Base-by-base conservation (phyloP, 2,888 invertebrate genomes). In the Latrodectus elegans region DNA sequence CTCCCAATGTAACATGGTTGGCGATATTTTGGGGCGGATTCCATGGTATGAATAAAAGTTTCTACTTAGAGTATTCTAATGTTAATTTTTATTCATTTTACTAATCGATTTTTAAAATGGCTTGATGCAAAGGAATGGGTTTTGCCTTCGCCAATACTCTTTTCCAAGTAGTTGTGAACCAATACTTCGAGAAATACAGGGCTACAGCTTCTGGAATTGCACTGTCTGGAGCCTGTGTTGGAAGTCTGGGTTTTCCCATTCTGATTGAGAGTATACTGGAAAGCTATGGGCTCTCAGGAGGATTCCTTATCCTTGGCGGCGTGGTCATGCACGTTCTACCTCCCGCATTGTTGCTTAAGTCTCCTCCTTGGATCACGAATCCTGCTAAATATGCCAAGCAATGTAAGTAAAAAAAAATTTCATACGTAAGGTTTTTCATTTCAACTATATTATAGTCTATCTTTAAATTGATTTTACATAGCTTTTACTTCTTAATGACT, bases 121-220 rank as follows among this genome's bases (percentile, higher is more conserved):
- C 49, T 64, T 72, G 12, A 14, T 49, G 10, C 53, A 12, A n/a
- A 84, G 84, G 77, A 26, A 17, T 84, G 8, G 84, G 84, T 22
- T 70, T 72, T n/a, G 52, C 77, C 22, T 60, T 84, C 14, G 71
- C 72, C 1, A 77, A 71, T 51, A 84, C 77, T 4, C 60, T 84
- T 15, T 64, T 72, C 67, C 72, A 72, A 65, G 72, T 84, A 10
- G 38, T 77, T 0, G 71, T 84, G 11, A 72, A 77, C 38, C 77
- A 77, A 60, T 84, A 72, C 38, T 84, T 84, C 67, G 51, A 71
- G 72, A 84, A 84, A 22, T 49, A 84, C 53, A n/a, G 77, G 51
- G 84, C 77, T n/a, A 77, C 77, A 26, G 84, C 77, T 1, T 77
- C 77, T 15, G 84, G 84, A 8, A 64, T 84, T 3, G 84, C 84